Evolutionary conservation across 2,797 vertebrate species (phyloP).

Genomic region (Sparidentex hasta): DNA sequence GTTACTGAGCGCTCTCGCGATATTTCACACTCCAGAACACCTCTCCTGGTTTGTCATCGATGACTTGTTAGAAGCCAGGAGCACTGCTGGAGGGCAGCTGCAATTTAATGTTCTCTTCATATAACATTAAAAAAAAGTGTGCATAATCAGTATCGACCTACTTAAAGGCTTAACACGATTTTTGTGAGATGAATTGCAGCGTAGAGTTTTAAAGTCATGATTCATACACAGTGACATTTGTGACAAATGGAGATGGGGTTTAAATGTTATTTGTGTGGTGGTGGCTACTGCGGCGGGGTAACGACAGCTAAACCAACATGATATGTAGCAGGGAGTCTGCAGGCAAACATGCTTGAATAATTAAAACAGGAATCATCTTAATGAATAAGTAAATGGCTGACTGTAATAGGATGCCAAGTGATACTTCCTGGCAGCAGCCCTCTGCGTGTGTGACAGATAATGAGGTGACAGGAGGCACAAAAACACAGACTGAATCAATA

Average conservation of each 20-base stretch:
- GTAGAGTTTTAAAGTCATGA: neutral
- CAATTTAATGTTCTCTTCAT: neutral
- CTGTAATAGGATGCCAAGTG: constrained; percentile 80
- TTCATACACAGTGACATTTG: neutral
- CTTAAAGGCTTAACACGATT: neutral
- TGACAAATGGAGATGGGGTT: neutral
- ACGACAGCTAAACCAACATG: constrained; percentile 23
- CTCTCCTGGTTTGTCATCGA: constrained; percentile 33
- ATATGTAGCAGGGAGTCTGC: constrained; percentile 44
- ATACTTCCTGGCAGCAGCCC: constrained; percentile 72
- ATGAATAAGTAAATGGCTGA: constrained; percentile 85
- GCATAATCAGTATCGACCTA: neutral
- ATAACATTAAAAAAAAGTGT: neutral
- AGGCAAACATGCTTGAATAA: constrained; percentile 82
- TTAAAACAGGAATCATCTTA: constrained; percentile 82
- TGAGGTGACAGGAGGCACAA: constrained; percentile 53
- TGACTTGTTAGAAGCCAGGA: constrained; percentile 40
- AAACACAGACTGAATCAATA: constrained; percentile 28
- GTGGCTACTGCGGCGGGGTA: neutral
- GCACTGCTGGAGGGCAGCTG: neutral
- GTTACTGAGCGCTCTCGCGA: constrained; percentile 70
- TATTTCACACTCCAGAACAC: constrained; percentile 11
- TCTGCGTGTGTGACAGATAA: constrained; percentile 58
- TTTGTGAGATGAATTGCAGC: neutral
- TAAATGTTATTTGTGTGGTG: constrained; percentile 4